Evolutionary conservation across 2,113 vertebrate genomes (phyloP).

Genomic region (Cettia cetti): DNA sequence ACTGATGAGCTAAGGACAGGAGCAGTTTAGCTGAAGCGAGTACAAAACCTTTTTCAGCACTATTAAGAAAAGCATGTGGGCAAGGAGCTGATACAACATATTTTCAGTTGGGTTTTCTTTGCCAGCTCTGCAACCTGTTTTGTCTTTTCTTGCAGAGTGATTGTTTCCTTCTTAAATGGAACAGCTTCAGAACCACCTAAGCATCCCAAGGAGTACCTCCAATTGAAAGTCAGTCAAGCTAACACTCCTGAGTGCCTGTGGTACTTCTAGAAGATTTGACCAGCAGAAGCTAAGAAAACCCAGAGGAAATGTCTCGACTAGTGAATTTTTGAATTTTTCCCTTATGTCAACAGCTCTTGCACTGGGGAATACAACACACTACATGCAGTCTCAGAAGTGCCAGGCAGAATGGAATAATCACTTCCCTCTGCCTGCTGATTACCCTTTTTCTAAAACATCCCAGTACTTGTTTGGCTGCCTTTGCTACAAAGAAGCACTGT

Average conservation of each 20-base stretch:
- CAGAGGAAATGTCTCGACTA: not conserved
- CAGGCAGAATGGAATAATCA: not conserved
- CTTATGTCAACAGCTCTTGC: not conserved
- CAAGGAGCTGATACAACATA: not conserved
- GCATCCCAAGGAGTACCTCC: not conserved
- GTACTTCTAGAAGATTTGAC: not conserved
- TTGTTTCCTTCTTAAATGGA: not conserved
- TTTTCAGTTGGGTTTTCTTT: not conserved
- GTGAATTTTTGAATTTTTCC: not conserved
- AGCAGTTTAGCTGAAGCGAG: not conserved
- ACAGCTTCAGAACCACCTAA: not conserved
- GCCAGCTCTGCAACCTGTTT: not conserved
- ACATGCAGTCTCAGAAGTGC: not conserved
- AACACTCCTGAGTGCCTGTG: not conserved
- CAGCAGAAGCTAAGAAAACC: not conserved
- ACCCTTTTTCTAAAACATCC: not conserved
- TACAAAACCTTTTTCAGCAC: not conserved
- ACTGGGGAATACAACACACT: not conserved
- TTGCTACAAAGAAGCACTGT: not conserved
- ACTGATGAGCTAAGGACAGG: not conserved
- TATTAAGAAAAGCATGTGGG: not conserved
- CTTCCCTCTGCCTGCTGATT: not conserved
- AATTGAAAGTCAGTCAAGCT: not conserved
- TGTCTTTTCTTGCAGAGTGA: not conserved
- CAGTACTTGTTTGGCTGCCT: not conserved